Evolutionary conservation across 2,888 invertebrate genomes (phyloP).

Genomic region (Augochlorella aurata): DNA sequence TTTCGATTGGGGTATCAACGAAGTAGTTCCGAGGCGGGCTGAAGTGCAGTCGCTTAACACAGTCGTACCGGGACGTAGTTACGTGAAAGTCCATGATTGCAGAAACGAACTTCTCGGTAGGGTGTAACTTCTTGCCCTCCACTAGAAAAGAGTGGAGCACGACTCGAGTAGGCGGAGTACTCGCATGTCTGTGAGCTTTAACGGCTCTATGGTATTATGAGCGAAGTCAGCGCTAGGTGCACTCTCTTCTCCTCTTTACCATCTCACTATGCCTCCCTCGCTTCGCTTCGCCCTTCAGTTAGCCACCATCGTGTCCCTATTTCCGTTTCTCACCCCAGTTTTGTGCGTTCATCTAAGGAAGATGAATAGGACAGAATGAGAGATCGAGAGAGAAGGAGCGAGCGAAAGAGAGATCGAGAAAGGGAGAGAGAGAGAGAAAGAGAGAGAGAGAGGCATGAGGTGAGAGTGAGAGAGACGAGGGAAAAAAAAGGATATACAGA

Average conservation of each 20-base stretch:
- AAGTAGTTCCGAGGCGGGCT: slow-evolving; percentile 41
- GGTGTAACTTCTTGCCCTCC: slow-evolving; percentile 59
- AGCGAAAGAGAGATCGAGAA: not conserved
- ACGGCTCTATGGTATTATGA: slow-evolving; percentile 64
- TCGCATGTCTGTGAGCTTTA: slow-evolving; percentile 60
- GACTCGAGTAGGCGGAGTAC: slow-evolving; percentile 55
- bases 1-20: slow-evolving; percentile 51
- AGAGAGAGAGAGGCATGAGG: too few species aligned
- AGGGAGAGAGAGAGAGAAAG: not conserved
- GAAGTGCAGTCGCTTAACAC: slow-evolving; percentile 45
- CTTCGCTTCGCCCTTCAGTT: slow-evolving; percentile 24
- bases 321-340: slow-evolving; percentile 49
- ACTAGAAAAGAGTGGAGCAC: slow-evolving; percentile 56
- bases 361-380: not conserved
- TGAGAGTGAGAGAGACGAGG: not conserved
- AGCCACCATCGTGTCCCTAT: slow-evolving; percentile 27
- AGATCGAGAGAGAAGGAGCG: not conserved
- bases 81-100: slow-evolving; percentile 56
- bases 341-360: slow-evolving; percentile 39
- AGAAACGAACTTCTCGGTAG: slow-evolving; percentile 47
- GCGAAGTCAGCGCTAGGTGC: slow-evolving; percentile 54
- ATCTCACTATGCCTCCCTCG: slow-evolving; percentile 25
- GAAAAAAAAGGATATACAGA: not conserved
- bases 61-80: slow-evolving; percentile 40
- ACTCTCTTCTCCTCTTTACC: slow-evolving; percentile 42